These are phyloP conservation scores for Cataglyphis rosenhaueri DNA, from an alignment of 2,888 invertebrate species.

Conservation along the genomic window DNA sequence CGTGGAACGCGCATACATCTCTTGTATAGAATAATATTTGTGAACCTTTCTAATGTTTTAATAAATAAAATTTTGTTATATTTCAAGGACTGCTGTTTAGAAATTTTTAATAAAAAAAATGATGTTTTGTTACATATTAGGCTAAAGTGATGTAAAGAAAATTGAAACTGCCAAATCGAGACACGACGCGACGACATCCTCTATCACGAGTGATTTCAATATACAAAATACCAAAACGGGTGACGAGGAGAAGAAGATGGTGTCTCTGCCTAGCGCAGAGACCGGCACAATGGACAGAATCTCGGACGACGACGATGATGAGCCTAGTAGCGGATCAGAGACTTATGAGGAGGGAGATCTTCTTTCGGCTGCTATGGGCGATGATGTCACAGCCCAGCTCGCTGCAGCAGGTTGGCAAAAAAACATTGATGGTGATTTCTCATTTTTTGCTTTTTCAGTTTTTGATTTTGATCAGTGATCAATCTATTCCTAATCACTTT, in stretches of 20 bases:
- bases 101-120: not conserved
- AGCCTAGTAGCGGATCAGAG: constrained; percentile 92
- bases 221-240: constrained; percentile 58
- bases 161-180: constrained; percentile 24
- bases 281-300: constrained; percentile 83
- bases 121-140: constrained; percentile 58
- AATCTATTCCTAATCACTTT: constrained; percentile 72
- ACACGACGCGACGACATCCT: not conserved
- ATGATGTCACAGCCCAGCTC: constrained; percentile 98
- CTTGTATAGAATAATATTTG: not conserved
- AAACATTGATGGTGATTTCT: constrained; percentile 86
- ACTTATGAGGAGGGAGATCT: constrained; percentile 94
- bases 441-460: constrained; percentile 84
- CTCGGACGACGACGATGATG: constrained; percentile 93
- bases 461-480: constrained; percentile 63
- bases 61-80: not conserved
- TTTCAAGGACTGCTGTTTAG: not conserved
- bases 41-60: not conserved
- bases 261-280: constrained; percentile 81
- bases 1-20: not conserved
- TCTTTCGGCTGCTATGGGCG: constrained; percentile 94
- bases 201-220: constrained; percentile 67
- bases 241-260: constrained; percentile 74
- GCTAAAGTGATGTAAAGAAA: constrained; percentile 78
- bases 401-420: constrained; percentile 95